These are phyloP conservation scores for Atlantisia rogersi DNA, from an alignment of 2,113 vertebrate genomes.

Conservation along the genomic window DNA sequence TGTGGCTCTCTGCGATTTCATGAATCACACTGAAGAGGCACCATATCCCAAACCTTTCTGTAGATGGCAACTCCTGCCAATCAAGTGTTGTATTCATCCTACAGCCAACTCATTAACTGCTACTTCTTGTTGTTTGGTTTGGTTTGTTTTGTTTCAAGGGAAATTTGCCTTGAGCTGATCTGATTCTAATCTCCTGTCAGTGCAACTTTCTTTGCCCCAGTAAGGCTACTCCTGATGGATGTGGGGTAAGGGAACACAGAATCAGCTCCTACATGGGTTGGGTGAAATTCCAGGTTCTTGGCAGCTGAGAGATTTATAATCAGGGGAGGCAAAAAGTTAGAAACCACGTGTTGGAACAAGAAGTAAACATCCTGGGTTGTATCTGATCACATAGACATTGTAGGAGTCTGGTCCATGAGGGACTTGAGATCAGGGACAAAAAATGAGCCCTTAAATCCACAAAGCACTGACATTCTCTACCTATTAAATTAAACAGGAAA, in stretches of 20 bases:
- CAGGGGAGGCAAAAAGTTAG: not conserved
- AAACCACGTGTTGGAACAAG: not conserved
- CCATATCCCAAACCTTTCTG: not conserved
- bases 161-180: not conserved
- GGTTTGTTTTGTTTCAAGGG: not conserved
- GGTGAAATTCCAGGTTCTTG: slow-evolving; percentile 11
- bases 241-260: not conserved
- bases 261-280: not conserved
- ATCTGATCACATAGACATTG: not conserved
- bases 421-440: not conserved
- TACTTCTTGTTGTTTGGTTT: not conserved
- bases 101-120: not conserved
- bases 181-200: not conserved
- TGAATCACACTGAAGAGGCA: not conserved
- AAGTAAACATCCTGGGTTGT: slow-evolving; percentile 2
- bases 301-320: not conserved
- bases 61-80: not conserved
- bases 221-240: not conserved
- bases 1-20: not conserved
- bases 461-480: not conserved
- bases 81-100: not conserved
- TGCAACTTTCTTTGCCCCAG: not conserved
- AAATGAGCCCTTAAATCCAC: not conserved
- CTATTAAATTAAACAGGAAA: slow-evolving; percentile 35
- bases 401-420: not conserved